Evolutionary conservation across 2,797 vertebrate genomes (phyloP), one percentile per base, ranked within the genome.

Genomic region (Miichthys miiuy): DNA sequence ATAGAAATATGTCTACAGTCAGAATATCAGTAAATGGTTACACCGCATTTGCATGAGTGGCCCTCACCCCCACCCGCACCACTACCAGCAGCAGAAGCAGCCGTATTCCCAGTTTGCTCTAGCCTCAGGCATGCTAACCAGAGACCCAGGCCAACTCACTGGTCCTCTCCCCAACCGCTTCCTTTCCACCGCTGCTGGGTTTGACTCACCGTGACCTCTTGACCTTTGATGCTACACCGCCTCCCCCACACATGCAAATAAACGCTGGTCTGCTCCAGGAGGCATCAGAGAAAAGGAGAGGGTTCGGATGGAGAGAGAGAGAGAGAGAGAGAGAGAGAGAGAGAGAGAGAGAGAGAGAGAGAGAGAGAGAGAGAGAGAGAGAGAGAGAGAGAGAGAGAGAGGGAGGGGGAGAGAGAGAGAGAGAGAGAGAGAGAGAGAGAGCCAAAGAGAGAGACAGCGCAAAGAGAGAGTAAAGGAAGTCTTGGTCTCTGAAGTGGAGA

Each of bases 171-270:
- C 92, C 88, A 91, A 91, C 84, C 85, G 68, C 90, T 89, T 88
- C 84, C 90, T 93, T 88, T 90, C 85, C 76, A 90, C 58, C 56
- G 91, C 93, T 93, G 86, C 89, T 87, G 87, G 92, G 84, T 93
- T 93, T 92, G 89, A 92, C 93, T 93, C 94, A 93, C 91, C 87
- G n/a, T 95, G 94, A 95, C 94, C 94, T 82, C 83, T 38, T 91
- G 90, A 94, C 94, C 94, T 81, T 79, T 81, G 27, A 68, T 68
- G 90, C 88, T 89, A 47, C 92, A 86, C 91, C 73, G 80, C 93
- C 95, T 94, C 95, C 95, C 94, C 93, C 95, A 93, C 95, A 95
- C 92, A 92, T 95, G 93, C 94, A 94, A 94, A 95, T 92, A 89
- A 82, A 82, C 30, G 61, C 79, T 38, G 68, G 87, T 87, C 91